Evolutionary conservation across 2,888 invertebrate genomes (phyloP).

Genomic region (Nysson spinosus): DNA sequence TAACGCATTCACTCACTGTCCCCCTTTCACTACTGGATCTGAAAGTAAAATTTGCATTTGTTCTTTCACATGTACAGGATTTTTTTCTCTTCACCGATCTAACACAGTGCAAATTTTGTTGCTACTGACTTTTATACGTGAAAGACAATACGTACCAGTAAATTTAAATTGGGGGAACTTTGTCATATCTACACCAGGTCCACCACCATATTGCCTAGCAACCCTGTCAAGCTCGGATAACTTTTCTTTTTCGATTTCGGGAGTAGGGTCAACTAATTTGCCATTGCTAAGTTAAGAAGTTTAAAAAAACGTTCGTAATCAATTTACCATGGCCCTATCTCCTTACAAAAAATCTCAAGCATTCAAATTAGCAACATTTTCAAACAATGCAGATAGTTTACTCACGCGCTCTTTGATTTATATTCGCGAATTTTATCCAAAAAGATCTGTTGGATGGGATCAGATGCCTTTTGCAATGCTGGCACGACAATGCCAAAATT

Average conservation of each 20-base stretch:
- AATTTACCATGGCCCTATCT: no score
- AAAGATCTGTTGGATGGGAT: slow-evolving; percentile 96
- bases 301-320: no score
- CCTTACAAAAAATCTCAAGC: background rate
- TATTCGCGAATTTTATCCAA: slow-evolving; percentile 95
- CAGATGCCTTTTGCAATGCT: slow-evolving; percentile 84
- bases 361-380: no score
- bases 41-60: slow-evolving; percentile 22
- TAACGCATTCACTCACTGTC: slow-evolving; percentile 18
- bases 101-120: background rate
- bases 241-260: slow-evolving; percentile 86
- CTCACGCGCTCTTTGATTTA: slow-evolving; percentile 90
- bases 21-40: slow-evolving; percentile 43
- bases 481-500: slow-evolving; percentile 87
- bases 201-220: slow-evolving; percentile 87
- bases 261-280: slow-evolving; percentile 89
- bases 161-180: slow-evolving; percentile 93
- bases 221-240: slow-evolving; percentile 89
- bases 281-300: slow-evolving; percentile 82
- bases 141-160: slow-evolving; percentile 75
- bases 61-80: no score
- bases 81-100: no score
- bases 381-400: no score
- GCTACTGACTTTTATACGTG: background rate
- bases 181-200: slow-evolving; percentile 89